These are phyloP conservation scores for Oxygymnocypris stewartii DNA, from an alignment of 2,113 vertebrate species.

Conservation along the genomic window DNA sequence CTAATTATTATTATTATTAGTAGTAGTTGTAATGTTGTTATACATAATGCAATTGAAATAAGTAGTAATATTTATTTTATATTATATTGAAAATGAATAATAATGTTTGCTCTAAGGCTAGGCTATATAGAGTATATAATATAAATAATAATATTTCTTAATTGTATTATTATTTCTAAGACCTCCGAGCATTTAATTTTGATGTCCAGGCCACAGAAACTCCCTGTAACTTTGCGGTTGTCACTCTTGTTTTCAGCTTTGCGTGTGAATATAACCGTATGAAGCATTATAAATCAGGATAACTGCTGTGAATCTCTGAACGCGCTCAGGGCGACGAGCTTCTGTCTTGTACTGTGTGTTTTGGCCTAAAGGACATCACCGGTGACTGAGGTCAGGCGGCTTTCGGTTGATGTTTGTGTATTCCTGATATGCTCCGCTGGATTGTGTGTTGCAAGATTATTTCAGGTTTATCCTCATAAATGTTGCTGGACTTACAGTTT, in stretches of 20 bases:
- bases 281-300: neutral
- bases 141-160: too few relatives aligned
- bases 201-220: neutral
- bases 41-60: too few relatives aligned
- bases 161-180: neutral
- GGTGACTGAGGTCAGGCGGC: neutral
- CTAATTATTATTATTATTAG: too few relatives aligned
- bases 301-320: neutral
- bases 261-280: neutral
- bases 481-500: too few relatives aligned
- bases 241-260: neutral
- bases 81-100: too few relatives aligned
- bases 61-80: too few relatives aligned
- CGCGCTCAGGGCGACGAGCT: neutral
- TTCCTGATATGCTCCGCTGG: neutral
- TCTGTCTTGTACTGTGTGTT: neutral
- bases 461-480: neutral
- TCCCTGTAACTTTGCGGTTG: neutral
- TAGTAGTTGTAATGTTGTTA: too few relatives aligned
- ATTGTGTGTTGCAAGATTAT: neutral
- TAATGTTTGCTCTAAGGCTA: too few relatives aligned
- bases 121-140: too few relatives aligned
- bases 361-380: conserved; percentile 11
- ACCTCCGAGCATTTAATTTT: neutral
- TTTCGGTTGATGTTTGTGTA: neutral